Conservation (phyloP, 2,888 invertebrate species). For the Crematogaster levior region DNA sequence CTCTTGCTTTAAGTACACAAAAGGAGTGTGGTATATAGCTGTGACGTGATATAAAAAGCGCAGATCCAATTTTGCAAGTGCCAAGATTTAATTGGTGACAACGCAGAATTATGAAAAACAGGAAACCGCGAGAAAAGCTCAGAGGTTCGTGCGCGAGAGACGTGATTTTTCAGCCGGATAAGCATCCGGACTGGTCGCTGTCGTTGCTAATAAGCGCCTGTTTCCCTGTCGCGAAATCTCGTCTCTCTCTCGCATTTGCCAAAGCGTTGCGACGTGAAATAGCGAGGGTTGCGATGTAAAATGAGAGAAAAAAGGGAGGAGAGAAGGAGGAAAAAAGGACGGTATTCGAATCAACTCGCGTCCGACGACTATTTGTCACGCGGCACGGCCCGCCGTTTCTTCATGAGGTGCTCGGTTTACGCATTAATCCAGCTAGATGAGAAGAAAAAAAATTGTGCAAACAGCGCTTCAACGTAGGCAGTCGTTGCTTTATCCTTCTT, state of each 20-base stretch:
- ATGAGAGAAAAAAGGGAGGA: not conserved
- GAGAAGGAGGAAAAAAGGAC: not conserved
- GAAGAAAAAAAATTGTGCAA: conserved; percentile 69
- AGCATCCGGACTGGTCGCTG: conserved; percentile 43
- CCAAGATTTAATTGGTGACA: conserved; percentile 47
- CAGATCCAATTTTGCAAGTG: conserved; percentile 29
- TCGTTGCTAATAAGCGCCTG: conserved; percentile 42
- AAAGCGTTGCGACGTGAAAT: conserved; percentile 9
- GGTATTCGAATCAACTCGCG: conserved; percentile 66
- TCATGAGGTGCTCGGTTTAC: conserved; percentile 70
- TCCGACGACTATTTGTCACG: conserved; percentile 67
- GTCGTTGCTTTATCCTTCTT: conserved; percentile 54
- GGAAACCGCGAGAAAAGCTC: conserved; percentile 30
- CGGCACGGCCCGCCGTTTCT: conserved; percentile 69
- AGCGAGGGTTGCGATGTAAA: conserved; percentile 19
- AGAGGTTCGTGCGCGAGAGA: not conserved
- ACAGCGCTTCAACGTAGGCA: conserved; percentile 72
- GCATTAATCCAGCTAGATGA: conserved; percentile 71
- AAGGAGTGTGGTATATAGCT: not conserved
- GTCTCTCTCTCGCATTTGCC: conserved; percentile 11
- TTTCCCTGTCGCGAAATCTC: conserved; percentile 40
- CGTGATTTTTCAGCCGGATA: conserved; percentile 49
- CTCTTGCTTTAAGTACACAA: not conserved
- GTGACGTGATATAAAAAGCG: not conserved
- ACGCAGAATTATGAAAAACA: conserved; percentile 49